phyloP scores from a whole-genome alignment of 2,888 invertebrate genomes.

The Melanargia galathea region DNA sequence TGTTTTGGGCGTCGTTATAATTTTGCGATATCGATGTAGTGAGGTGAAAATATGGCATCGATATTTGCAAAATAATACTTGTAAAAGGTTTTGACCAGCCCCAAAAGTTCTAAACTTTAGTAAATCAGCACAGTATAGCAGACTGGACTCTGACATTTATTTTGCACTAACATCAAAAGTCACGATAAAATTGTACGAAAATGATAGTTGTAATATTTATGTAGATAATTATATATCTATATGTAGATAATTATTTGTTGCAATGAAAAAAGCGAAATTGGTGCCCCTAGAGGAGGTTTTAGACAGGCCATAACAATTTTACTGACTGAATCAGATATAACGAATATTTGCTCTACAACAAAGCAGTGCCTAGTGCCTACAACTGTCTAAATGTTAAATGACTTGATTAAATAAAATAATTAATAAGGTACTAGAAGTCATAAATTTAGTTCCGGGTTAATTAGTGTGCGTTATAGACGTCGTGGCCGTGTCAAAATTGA shows the following conservation, averaged over 20 bases:
- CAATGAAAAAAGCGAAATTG: too few relatives aligned
- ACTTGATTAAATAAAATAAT: not conserved
- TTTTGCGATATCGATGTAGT: constrained; percentile 23
- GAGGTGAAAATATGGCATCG: constrained; percentile 29
- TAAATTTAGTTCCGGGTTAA: constrained; percentile 6
- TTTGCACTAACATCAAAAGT: not conserved
- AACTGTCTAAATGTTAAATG: not conserved
- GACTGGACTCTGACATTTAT: not conserved
- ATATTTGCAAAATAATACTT: constrained; percentile 8
- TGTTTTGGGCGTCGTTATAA: constrained; percentile 39
- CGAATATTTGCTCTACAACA: too few relatives aligned
- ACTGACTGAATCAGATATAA: not conserved
- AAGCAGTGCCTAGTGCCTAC: not conserved
- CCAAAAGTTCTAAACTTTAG: not conserved
- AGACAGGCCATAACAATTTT: not conserved
- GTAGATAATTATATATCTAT: too few relatives aligned
- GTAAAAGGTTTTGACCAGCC: not conserved
- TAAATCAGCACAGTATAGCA: not conserved
- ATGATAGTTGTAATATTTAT: not conserved
- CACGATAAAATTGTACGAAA: not conserved
- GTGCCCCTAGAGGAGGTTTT: too few relatives aligned
- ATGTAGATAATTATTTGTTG: too few relatives aligned
- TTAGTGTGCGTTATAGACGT: constrained; percentile 14
- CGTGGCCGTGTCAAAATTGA: constrained; percentile 17
- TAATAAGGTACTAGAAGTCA: not conserved